A percentile compares a stretch with the other conserved stretches of the same genome.
Evolutionary conservation across 2,797 vertebrate species (phyloP).

Genomic region (Melanotaenia trifasciata): DNA sequence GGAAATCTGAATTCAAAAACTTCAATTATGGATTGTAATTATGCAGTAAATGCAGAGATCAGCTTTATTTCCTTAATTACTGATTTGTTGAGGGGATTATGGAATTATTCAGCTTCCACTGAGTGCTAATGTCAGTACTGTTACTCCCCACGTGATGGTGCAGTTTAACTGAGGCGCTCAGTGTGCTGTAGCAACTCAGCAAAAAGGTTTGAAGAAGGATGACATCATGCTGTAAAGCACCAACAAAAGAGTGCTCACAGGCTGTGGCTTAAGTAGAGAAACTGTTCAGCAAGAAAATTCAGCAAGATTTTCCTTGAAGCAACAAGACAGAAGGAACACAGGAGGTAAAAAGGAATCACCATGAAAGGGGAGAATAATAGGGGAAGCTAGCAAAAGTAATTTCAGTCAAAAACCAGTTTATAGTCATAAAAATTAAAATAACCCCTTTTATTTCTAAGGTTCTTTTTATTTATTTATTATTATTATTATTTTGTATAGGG

Average conservation of each 20-base stretch:
- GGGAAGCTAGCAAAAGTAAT: background rate
- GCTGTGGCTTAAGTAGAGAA: conserved; percentile 39
- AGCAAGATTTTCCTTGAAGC: conserved; percentile 7
- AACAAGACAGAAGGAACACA: conserved; percentile 4
- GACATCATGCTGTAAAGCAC: conserved; percentile 60
- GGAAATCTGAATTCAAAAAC: conserved; percentile 14
- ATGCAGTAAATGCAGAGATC: conserved; percentile 41
- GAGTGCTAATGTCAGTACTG: conserved; percentile 15
- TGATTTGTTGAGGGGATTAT: conserved; percentile 51
- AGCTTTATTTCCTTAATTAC: conserved; percentile 52
- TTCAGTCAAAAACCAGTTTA: background rate
- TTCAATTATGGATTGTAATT: conserved; percentile 51
- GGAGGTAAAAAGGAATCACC: background rate
- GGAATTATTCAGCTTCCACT: conserved; percentile 35
- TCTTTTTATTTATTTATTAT: too few relatives aligned
- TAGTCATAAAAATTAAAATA: background rate
- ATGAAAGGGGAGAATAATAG: conserved; percentile 1
- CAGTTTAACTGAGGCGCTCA: conserved; percentile 42
- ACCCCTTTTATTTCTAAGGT: background rate
- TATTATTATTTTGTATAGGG: background rate
- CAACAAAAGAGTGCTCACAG: conserved; percentile 47
- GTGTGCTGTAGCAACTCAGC: conserved; percentile 25
- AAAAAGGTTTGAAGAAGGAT: conserved; percentile 34
- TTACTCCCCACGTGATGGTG: conserved; percentile 64
- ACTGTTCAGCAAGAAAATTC: conserved; percentile 21